Evolutionary conservation across 2,797 vertebrate species (phyloP).

Genomic region (Leptatherina wallacei): DNA sequence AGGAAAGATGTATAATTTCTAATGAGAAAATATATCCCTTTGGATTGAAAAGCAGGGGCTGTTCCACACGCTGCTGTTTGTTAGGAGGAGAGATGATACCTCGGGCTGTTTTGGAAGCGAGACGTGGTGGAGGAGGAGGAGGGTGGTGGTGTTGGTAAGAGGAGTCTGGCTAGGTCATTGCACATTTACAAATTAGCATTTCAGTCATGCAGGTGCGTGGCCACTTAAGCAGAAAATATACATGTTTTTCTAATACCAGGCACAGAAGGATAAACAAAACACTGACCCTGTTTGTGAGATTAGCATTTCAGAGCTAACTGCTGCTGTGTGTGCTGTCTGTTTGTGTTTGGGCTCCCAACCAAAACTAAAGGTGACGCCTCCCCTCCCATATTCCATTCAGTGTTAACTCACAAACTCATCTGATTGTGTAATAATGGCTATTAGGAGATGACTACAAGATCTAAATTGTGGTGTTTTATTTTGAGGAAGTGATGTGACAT

Average conservation of each 20-base stretch:
- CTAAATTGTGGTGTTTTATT: slow-evolving; percentile 77
- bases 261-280: slow-evolving; percentile 77
- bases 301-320: slow-evolving; percentile 60
- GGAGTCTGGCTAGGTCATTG: slow-evolving; percentile 81
- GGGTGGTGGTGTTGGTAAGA: slow-evolving; percentile 55
- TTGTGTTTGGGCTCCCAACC: slow-evolving; percentile 22
- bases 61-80: slow-evolving; percentile 78
- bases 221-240: slow-evolving; percentile 80
- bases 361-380: slow-evolving; percentile 35
- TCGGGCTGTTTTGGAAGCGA: slow-evolving; percentile 78
- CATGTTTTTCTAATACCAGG: slow-evolving; percentile 75
- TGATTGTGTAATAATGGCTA: slow-evolving; percentile 73
- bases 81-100: slow-evolving; percentile 85
- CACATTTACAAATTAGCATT: slow-evolving; percentile 87
- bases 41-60: slow-evolving; percentile 82
- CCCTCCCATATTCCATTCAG: slow-evolving; percentile 27
- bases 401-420: slow-evolving; percentile 53
- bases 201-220: slow-evolving; percentile 83
- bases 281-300: slow-evolving; percentile 39
- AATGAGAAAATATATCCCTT: slow-evolving; percentile 85
- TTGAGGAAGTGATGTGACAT: slow-evolving; percentile 78
- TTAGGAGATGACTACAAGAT: slow-evolving; percentile 78
- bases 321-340: slow-evolving; percentile 3
- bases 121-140: slow-evolving; percentile 42
- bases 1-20: slow-evolving; percentile 84